These are phyloP conservation scores for Pica pica DNA, from an alignment of 2,113 vertebrate species.

Conservation along the genomic window DNA sequence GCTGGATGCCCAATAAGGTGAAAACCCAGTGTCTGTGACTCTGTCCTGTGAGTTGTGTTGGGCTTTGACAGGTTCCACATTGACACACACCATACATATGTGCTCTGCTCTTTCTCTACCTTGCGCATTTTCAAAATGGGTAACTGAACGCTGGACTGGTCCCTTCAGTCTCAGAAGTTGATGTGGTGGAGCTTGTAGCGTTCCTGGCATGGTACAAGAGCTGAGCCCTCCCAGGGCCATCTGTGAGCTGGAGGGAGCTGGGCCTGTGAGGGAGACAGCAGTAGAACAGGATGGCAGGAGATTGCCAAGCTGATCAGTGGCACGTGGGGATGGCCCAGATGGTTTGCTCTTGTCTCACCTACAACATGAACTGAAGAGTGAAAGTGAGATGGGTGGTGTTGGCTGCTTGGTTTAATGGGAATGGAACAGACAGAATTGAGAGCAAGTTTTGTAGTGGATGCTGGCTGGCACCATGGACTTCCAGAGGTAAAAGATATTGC, in stretches of 20 bases:
- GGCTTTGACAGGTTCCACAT: background rate
- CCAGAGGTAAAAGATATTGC: background rate
- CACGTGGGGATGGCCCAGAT: accelerated
- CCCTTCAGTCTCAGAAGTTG: background rate
- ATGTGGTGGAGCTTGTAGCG: background rate
- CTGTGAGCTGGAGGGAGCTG: background rate
- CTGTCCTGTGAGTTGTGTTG: background rate
- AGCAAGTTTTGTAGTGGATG: background rate
- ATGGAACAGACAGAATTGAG: background rate
- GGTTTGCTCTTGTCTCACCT: background rate
- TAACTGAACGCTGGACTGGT: background rate
- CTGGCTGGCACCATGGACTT: background rate
- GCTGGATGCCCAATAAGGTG: background rate
- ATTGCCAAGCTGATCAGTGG: background rate
- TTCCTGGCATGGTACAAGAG: background rate
- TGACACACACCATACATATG: accelerated
- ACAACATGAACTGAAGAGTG: background rate
- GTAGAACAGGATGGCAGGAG: background rate
- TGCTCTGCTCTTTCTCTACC: background rate
- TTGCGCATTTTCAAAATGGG: accelerated
- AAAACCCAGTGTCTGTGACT: background rate
- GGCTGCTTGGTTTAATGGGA: background rate
- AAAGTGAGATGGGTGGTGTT: background rate
- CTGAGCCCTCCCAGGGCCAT: background rate
- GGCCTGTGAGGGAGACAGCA: background rate